Conservation (phyloP, 2,888 invertebrate species). For the Eutolmus rufibarbis region DNA sequence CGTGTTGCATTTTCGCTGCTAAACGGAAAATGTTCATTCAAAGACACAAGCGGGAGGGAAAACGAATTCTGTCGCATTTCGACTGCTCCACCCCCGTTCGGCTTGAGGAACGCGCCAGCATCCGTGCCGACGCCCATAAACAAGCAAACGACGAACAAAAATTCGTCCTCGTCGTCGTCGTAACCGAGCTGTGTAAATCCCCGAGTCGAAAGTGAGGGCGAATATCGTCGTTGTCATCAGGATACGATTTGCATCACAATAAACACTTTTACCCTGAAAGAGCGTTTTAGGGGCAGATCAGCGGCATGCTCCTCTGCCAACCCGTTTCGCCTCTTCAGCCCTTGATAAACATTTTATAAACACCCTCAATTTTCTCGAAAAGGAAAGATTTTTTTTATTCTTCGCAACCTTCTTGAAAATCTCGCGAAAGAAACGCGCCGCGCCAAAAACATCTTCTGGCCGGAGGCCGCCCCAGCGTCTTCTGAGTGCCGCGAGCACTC, state of each 20-base stretch:
- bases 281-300: slow-evolving; percentile 3
- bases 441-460: not conserved
- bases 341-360: not conserved
- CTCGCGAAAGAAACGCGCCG: not conserved
- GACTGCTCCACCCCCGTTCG: not conserved
- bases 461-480: not conserved
- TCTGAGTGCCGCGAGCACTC: not conserved
- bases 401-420: not conserved
- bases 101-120: not conserved
- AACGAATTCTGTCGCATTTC: not conserved
- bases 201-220: not conserved
- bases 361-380: not conserved
- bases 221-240: slow-evolving; percentile 42
- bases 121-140: slow-evolving; percentile 19
- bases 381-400: not conserved
- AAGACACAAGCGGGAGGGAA: not conserved
- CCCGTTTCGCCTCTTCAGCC: not conserved
- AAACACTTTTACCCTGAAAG: slow-evolving; percentile 21
- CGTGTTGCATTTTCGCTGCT: slow-evolving; percentile 7
- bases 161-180: not conserved
- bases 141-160: slow-evolving; percentile 4
- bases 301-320: not conserved
- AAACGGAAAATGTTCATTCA: not conserved
- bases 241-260: slow-evolving; percentile 48
- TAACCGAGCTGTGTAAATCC: slow-evolving; percentile 27